A percentile compares a stretch with the other conserved stretches of the same genome.
Conservation (phyloP, 2,797 vertebrate species). For the Sebastes matsubarae region DNA sequence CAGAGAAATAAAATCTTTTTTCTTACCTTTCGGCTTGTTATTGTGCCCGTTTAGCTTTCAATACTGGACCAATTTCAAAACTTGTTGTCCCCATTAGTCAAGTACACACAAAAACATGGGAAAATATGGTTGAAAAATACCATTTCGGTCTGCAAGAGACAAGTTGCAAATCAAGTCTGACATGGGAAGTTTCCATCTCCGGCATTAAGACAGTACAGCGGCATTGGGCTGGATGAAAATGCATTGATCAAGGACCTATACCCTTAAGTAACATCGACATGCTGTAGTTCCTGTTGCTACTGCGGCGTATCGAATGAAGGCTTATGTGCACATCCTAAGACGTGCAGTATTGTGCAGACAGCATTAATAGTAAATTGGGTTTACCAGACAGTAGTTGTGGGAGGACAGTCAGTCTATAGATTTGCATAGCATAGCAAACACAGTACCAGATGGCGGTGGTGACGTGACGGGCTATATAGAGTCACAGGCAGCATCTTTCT, state of each 20-base stretch:
- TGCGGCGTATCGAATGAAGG: background rate
- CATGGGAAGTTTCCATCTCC: background rate
- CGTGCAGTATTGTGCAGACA: conserved; percentile 2
- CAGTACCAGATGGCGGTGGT: conserved; percentile 49
- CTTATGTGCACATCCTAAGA: background rate
- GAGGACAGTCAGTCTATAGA: conserved; percentile 34
- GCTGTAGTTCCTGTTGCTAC: background rate
- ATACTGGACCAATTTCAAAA: background rate
- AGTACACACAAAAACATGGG: background rate
- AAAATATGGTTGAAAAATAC: background rate
- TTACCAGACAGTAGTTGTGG: conserved; percentile 3
- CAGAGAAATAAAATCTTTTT: background rate
- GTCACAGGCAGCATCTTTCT: conserved; percentile 41
- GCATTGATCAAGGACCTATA: conserved; percentile 2
- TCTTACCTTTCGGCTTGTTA: background rate
- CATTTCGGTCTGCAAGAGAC: background rate
- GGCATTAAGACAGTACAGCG: background rate
- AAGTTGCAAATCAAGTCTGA: background rate
- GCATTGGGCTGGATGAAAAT: background rate
- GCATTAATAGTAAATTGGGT: conserved; percentile 19
- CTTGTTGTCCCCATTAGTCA: background rate
- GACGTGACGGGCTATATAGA: conserved; percentile 37
- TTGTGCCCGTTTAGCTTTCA: too few relatives aligned
- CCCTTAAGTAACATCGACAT: conserved; percentile 1
- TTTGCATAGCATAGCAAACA: conserved; percentile 42